Conservation (phyloP, 2,888 invertebrate species). For the Leucoma salicis region DNA sequence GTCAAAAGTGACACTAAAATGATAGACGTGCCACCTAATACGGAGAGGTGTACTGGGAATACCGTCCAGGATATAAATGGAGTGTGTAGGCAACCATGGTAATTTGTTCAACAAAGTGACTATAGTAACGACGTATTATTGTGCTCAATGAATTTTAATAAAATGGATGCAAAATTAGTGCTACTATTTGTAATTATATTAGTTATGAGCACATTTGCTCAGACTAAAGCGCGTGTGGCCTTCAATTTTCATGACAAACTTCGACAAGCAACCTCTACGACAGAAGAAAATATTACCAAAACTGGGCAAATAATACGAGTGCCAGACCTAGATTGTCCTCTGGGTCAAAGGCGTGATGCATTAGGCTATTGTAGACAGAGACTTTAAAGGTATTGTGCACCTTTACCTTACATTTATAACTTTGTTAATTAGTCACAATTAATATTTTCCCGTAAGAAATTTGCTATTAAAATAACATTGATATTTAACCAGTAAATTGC, state of each 20-base stretch:
- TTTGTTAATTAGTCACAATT: too few species aligned
- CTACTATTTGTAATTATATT: constrained; percentile 29
- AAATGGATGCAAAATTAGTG: constrained; percentile 45
- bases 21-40: constrained; percentile 64
- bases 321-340: constrained; percentile 51
- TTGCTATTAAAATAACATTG: too few species aligned
- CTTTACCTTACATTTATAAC: too few species aligned
- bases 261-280: constrained; percentile 21
- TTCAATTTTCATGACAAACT: constrained; percentile 43
- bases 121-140: constrained; percentile 43
- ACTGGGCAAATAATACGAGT: constrained; percentile 59
- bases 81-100: constrained; percentile 63
- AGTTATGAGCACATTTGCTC: constrained; percentile 19
- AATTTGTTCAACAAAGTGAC: constrained; percentile 31
- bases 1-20: constrained; percentile 36
- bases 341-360: constrained; percentile 49
- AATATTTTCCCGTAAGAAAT: too few species aligned
- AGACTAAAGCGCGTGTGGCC: constrained; percentile 15
- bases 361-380: constrained; percentile 50
- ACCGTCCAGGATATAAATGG: constrained; percentile 54
- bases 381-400: constrained; percentile 39
- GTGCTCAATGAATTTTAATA: constrained; percentile 40
- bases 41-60: constrained; percentile 40
- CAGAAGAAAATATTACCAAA: constrained; percentile 31
- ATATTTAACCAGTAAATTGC: too few species aligned